Percentiles rank a stretch among this genome's conserved stretches.
Evolutionary conservation across 2,888 invertebrate species (phyloP).

Genomic region (Aquatica leii): DNA sequence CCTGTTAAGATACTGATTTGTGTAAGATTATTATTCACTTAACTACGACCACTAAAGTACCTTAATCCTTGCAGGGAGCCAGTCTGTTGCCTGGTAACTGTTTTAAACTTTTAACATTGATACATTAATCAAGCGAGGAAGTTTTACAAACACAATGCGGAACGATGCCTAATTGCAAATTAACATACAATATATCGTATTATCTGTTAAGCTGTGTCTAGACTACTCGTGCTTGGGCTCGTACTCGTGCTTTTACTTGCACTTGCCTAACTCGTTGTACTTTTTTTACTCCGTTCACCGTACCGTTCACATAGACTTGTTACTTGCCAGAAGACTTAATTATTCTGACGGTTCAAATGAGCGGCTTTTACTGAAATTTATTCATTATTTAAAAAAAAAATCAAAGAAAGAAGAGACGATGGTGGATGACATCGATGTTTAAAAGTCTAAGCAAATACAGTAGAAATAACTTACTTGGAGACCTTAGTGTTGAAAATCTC

Average conservation of each 20-base stretch:
- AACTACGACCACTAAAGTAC: too few species aligned
- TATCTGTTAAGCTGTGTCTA: not conserved
- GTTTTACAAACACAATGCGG: too few species aligned
- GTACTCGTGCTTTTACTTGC: slow-evolving; percentile 1
- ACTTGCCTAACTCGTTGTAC: not conserved
- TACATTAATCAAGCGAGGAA: too few species aligned
- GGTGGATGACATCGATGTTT: slow-evolving; percentile 1
- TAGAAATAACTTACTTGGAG: not conserved
- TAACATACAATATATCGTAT: too few species aligned
- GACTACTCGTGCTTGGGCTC: not conserved
- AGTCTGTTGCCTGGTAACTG: too few species aligned
- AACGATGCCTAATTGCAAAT: too few species aligned
- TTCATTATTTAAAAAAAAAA: too few species aligned
- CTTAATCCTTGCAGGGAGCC: too few species aligned
- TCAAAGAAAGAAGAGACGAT: not conserved
- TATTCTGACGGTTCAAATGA: not conserved
- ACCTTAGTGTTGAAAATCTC: too few species aligned
- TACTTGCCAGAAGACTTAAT: not conserved
- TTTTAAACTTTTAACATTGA: too few species aligned
- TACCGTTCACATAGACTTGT: not conserved
- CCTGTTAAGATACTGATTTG: too few species aligned
- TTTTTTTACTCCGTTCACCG: not conserved
- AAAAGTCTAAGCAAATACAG: not conserved
- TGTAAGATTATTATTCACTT: too few species aligned
- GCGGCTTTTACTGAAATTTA: not conserved